Evolutionary conservation across 64 coral and sea anemone species (phyloP).

Genomic region (Catalaphyllia jardinei): DNA sequence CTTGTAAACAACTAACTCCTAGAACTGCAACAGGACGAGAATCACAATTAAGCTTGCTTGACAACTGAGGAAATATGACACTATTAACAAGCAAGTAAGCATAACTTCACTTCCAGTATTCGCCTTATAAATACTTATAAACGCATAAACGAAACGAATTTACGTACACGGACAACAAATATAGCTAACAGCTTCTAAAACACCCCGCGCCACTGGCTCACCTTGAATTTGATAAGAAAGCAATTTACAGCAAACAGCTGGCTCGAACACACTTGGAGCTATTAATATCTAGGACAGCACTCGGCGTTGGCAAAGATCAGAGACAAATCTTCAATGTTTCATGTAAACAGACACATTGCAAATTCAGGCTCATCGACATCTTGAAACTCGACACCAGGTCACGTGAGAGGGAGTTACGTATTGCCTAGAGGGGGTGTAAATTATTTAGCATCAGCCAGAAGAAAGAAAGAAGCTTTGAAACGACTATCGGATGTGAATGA

Average conservation of each 20-base stretch:
- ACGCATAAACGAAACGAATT: neutral
- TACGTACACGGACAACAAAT: neutral
- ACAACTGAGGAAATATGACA: neutral
- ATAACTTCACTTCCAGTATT: neutral
- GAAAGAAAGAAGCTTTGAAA: neutral
- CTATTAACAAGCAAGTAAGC: neutral
- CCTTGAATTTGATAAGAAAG: neutral
- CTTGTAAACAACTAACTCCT: neutral
- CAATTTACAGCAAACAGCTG: neutral
- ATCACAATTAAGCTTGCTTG: neutral
- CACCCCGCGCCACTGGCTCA: neutral
- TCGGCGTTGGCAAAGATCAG: constrained; percentile 3
- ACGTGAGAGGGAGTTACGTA: constrained; percentile 26
- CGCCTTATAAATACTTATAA: too few relatives aligned
- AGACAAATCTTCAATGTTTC: neutral
- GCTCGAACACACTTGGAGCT: neutral
- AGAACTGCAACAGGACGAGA: neutral
- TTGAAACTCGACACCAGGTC: neutral
- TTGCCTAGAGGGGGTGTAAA: constrained; percentile 37
- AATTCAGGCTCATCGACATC: constrained; percentile 19
- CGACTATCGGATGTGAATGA: too few relatives aligned
- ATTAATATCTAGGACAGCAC: neutral
- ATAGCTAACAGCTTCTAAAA: neutral
- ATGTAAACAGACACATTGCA: constrained; percentile 24
- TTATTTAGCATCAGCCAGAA: neutral